Base-by-base conservation (phyloP, 2,113 vertebrate species). In the Riparia riparia region DNA sequence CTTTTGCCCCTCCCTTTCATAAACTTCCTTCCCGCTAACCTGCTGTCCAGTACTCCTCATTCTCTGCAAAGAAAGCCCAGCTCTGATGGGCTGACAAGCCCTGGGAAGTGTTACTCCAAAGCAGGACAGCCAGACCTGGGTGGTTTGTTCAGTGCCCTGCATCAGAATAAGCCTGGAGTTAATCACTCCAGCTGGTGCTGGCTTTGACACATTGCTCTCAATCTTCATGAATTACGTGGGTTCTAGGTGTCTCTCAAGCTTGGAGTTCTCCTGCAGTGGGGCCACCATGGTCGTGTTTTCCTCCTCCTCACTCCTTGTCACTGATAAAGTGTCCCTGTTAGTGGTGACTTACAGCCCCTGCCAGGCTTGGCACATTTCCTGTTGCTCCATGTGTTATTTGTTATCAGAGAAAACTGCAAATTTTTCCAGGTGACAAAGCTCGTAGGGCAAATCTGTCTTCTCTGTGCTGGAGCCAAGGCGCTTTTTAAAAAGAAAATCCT, bases 121-220 rank as follows among this genome's bases (percentile, higher is more conserved):
- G 6, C 5, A 16, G 26, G 53, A 45, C 47, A 60, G 49, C 0
- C 0, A 0, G 47, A 3, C 12, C 12, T 12, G 19, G 39, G 22
- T 2, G 53, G 11, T 28, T 45, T 51, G 49, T 14, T 71, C 57
- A 17, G 50, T 24, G 53, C 31, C 24, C 54, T 80, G 82, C 18
- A 7, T 10, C 16, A 28, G 19, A 57, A 45, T 7, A 17, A 83
- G 13, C 14, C 50, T 31, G 37, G 31, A 70, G 73, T n/a, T 1
- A 37, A 66, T 37, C 1, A 3, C 7, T 41, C 26, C 56, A 19
- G 16, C 1, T 37, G 11, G 12, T 81, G 76, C 34, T 86, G 80
- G 1, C 29, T 64, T 56, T 50, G 76, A 19, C 57, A 70, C 39
- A 4, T 3, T 2, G 2, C 54, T 65, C 56, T 81, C 45, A 45